Conservation (phyloP, 2,797 vertebrate species). For the Peromyscus melanophrys region DNA sequence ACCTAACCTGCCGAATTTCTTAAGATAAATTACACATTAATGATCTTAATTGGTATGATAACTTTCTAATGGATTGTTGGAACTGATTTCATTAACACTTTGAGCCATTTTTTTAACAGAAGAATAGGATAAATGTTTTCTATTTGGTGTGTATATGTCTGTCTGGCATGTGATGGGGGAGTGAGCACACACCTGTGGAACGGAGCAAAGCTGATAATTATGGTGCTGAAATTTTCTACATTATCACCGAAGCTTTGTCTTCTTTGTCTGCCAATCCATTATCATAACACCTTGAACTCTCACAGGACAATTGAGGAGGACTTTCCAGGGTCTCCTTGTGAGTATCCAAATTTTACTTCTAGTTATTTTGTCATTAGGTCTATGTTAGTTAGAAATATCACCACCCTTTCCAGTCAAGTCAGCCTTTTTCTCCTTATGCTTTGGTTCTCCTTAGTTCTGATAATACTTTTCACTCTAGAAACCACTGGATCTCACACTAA, state of each 20-base stretch:
- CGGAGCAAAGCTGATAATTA: background rate
- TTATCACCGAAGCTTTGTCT: constrained; percentile 11
- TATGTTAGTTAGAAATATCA: background rate
- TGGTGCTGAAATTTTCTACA: constrained; percentile 50
- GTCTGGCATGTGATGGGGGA: background rate
- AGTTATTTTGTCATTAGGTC: background rate
- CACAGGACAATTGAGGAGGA: background rate
- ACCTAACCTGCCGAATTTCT: constrained; percentile 45
- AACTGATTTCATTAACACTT: constrained; percentile 18
- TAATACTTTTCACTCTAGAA: constrained; percentile 25
- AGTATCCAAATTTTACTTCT: constrained; percentile 15
- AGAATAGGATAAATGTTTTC: background rate
- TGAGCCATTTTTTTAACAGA: background rate
- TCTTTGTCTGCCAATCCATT: background rate
- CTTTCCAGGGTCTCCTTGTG: constrained; percentile 42
- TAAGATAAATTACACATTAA: constrained; percentile 28
- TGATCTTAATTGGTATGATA: background rate
- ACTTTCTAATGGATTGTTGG: background rate
- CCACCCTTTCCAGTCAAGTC: background rate
- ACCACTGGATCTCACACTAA: background rate
- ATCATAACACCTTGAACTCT: constrained; percentile 9
- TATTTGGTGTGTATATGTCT: background rate
- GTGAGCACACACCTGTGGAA: background rate
- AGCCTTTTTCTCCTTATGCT: background rate
- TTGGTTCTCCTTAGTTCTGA: background rate